Base-by-base conservation (phyloP, 2,797 vertebrate genomes). In the Melanogrammus aeglefinus region DNA sequence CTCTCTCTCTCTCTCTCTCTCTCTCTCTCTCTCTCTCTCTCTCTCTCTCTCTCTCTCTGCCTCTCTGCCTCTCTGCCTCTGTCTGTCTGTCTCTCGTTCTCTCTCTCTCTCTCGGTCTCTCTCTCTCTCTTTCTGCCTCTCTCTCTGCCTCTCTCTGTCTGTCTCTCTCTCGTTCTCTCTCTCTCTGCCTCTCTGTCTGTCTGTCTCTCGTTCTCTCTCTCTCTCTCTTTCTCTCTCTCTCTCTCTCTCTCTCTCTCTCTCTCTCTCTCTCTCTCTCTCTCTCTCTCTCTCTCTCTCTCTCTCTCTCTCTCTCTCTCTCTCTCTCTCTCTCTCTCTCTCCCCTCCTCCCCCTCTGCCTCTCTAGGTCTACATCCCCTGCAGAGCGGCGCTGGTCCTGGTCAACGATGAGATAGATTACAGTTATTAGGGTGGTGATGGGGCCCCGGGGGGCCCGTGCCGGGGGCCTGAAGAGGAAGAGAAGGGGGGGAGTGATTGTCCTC, bases 351-450 rank as follows among this genome's bases (percentile, higher is more conserved):
- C 91, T 74, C 2, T 75, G 39, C 82, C 90, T 86, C 84, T 83
- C 88, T 90, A 99, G 97, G 96, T 98, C 87, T 99, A 99, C 96
- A 96, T 99, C 96, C 98, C 98, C 91, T 98, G 96, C 95, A 97
- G 98, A 93, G 97, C 96, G 85, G 96, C 96, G 81, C 90, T 99
- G 91, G 91, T 99, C 88, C 95, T 99, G 92, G 95, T 95, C 88
- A 98, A 97, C 78, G 89, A 88, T 83, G 96, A 98, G 91, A 92
- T 92, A 82, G 88, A 94, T 93, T 92, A 94, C 93, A 93, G 93
- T 90, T 91, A 94, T 93, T 95, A 94, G 92, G 87, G 86, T 7
- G 51, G 16, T 57, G 51, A 57, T 57, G 51, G 51, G 51, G 51
- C 4, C 18, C 51, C 6, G 16, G 16, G 51, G 51, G 51, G 4